These are phyloP conservation scores for Dolichotis patagonum DNA, from an alignment of 2,113 vertebrate genomes.

Conservation along the genomic window DNA sequence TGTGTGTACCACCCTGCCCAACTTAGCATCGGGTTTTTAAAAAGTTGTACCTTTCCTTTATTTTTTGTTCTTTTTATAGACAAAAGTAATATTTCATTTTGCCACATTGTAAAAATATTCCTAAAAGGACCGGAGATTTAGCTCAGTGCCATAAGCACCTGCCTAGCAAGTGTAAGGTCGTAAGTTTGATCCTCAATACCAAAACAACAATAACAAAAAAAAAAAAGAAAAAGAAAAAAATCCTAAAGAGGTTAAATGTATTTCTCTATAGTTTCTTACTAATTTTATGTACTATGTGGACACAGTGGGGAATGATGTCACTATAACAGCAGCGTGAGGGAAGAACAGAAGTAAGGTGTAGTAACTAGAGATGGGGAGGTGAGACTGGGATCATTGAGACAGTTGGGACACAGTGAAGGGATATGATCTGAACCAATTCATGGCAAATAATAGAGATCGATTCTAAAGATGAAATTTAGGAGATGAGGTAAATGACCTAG, in stretches of 20 bases:
- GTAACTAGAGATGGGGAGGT: not conserved
- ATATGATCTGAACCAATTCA: not conserved
- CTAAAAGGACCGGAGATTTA: too few relatives aligned
- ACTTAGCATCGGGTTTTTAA: not conserved
- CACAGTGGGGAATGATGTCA: not conserved
- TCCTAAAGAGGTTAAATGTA: not conserved
- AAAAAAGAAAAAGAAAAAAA: too few relatives aligned
- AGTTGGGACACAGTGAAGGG: not conserved
- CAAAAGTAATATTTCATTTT: constrained; percentile 40
- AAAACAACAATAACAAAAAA: too few relatives aligned
- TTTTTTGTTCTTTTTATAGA: not conserved
- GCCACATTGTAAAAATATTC: not conserved
- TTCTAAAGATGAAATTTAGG: not conserved
- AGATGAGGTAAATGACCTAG: not conserved
- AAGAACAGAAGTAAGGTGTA: not conserved
- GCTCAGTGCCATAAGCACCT: too few relatives aligned
- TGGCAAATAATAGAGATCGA: not conserved
- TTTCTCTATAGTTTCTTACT: not conserved
- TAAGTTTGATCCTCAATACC: too few relatives aligned
- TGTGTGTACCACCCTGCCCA: not conserved
- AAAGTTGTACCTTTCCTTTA: not conserved
- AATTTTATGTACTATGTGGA: not conserved
- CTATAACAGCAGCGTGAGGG: not conserved
- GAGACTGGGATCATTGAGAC: not conserved
- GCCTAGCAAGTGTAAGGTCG: too few relatives aligned